Base-by-base conservation (phyloP, 2,888 invertebrate genomes). In the Alloscopus bannaensis region DNA sequence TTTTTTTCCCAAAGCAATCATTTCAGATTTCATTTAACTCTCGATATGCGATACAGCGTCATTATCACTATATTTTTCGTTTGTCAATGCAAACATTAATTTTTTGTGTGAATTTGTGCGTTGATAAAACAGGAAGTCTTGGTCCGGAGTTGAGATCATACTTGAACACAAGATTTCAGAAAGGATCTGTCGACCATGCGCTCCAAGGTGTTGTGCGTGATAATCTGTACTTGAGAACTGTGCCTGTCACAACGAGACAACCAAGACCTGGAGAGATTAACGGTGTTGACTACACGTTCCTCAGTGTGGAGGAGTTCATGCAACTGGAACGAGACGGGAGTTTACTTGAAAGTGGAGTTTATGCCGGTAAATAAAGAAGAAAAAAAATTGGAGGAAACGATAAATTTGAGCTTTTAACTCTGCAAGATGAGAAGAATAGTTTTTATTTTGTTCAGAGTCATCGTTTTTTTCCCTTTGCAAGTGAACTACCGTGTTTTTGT, bases 121-220 rank as follows among this genome's bases (percentile, higher is more conserved):
- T n/a, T 18, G 45, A 47, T 64, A 31, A 26, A 68, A 31, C 86
- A 89, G 89, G 89, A 76, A 88, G 88, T 62, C 87, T 91, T 47
- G 89, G 90, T 3, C 88, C 87, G 45, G 91, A 91, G 84, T 87
- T 91, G 59, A 88, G 90, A 31, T 89, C 89, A 81, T 91, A 90
- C 87, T 87, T 91, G 83, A 90, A 90, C 85, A 89, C 90, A 13
- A 87, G 91, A 80, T 91, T 91, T 87, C 90, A 89, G 82, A 91
- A 91, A 86, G 90, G 90, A 57, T 91, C 91, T 1, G 88, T 90
- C 3, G 91, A 91, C 87, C 91, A 91, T 88, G 91, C 91, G 80
- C 88, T 92, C 55, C 92, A 92, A 87, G 91, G 91, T 82, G 91
- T 91, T n/a, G 91, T 92, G 75, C 87, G 92, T 72, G 91, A 92